Percentiles rank a stretch among this genome's conserved stretches.
These are phyloP conservation scores for Ricordea florida DNA, from an alignment of 92 coral and sea anemone genomes.

Conservation along the genomic window DNA sequence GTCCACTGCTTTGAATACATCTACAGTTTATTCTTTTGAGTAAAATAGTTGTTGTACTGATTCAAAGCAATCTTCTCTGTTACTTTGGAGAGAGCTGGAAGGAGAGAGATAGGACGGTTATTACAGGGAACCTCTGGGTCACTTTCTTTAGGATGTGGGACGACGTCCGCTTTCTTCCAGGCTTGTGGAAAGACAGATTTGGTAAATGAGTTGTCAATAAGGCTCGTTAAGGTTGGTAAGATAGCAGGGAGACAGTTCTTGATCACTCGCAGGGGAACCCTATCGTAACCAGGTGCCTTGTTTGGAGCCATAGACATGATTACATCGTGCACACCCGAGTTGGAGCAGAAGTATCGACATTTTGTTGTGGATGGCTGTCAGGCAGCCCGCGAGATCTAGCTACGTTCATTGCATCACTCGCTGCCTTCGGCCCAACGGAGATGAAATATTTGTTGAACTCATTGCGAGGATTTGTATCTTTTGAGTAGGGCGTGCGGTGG, in stretches of 20 bases:
- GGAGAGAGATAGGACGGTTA: slow-evolving; percentile 15
- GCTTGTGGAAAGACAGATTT: background rate
- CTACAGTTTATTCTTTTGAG: background rate
- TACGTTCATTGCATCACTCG: too few relatives aligned
- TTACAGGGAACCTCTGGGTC: slow-evolving; percentile 6
- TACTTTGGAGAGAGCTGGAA: slow-evolving; percentile 26
- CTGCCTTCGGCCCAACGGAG: too few relatives aligned
- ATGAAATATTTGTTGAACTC: too few relatives aligned
- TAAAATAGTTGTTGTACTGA: slow-evolving; percentile 19
- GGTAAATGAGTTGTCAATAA: background rate
- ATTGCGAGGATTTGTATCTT: too few relatives aligned
- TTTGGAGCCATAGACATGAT: too few relatives aligned
- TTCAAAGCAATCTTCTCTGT: slow-evolving; percentile 17
- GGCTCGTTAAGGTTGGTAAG: background rate
- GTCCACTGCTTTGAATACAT: slow-evolving; percentile 5
- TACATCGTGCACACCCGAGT: background rate
- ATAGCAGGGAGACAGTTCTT: background rate
- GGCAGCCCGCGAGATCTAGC: too few relatives aligned
- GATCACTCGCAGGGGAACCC: too few relatives aligned
- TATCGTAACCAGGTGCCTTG: too few relatives aligned
- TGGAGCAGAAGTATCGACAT: too few relatives aligned
- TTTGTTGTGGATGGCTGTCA: too few relatives aligned
- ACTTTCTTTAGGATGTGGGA: background rate
- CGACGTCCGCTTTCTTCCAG: background rate
- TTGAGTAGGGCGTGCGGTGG: too few relatives aligned